These are phyloP conservation scores for Agrotis puta DNA, from an alignment of 2,888 invertebrate genomes.

Conservation along the genomic window DNA sequence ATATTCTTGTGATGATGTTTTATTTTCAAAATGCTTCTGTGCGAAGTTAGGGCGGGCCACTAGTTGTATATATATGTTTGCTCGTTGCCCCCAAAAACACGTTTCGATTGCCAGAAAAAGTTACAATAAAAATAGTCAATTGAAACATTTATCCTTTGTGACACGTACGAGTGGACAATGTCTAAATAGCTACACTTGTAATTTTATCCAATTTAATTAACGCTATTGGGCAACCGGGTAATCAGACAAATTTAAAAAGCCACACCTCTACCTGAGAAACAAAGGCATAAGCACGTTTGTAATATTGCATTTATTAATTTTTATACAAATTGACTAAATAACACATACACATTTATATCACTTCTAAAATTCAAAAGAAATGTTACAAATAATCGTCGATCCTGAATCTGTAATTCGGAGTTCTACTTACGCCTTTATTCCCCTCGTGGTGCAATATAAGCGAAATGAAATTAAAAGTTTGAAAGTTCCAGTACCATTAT, in stretches of 20 bases:
- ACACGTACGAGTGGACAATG: neutral
- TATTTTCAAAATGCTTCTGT: too few species aligned
- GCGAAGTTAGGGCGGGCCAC: too few species aligned
- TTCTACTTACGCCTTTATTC: conserved; percentile 60
- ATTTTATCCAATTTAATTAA: conserved; percentile 23
- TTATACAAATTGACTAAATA: conserved; percentile 59
- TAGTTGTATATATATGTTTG: neutral
- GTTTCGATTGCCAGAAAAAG: neutral
- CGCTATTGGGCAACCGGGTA: conserved; percentile 3
- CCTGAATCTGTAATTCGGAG: conserved; percentile 37
- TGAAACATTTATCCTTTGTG: neutral
- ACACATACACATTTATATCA: conserved; percentile 55
- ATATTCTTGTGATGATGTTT: too few species aligned
- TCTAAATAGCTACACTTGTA: neutral
- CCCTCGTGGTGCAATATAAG: conserved; percentile 48
- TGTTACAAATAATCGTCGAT: conserved; percentile 37
- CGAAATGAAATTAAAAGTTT: conserved; percentile 31
- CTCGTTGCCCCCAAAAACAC: neutral
- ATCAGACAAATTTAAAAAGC: conserved; percentile 4
- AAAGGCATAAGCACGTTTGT: conserved; percentile 59
- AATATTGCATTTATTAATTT: conserved; percentile 55
- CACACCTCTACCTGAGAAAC: conserved; percentile 39
- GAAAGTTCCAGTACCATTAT: conserved; percentile 9
- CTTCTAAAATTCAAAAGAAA: conserved; percentile 43
- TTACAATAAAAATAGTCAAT: neutral